Evolutionary conservation across 2,113 vertebrate species (phyloP).

Genomic region (Romanogobio albipinnatus): DNA sequence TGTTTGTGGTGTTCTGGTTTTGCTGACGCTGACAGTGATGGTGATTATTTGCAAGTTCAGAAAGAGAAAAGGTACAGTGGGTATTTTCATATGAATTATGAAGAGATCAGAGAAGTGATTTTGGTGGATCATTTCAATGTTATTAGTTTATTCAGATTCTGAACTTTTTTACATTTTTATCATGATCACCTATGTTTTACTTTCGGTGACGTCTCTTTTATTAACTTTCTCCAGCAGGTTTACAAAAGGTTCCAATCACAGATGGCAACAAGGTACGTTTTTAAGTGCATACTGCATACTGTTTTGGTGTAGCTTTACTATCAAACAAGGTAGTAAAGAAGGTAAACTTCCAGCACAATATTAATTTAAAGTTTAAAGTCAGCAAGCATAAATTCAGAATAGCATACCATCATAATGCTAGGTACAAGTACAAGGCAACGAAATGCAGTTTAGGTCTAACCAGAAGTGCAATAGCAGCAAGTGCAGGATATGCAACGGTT

Average conservation of each 20-base stretch:
- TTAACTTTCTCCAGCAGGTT: not conserved
- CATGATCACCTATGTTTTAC: not conserved
- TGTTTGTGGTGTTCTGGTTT: slow-evolving; percentile 20
- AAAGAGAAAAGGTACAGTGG: slow-evolving; percentile 48
- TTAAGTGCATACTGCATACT: not conserved
- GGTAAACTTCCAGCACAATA: not conserved
- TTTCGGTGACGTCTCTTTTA: not conserved
- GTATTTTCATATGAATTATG: not conserved
- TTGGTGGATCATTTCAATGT: not conserved
- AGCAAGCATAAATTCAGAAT: too few relatives aligned
- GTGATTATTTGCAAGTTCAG: not conserved
- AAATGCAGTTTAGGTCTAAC: too few relatives aligned
- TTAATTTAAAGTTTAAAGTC: too few relatives aligned
- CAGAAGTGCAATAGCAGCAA: too few relatives aligned
- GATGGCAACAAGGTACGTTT: not conserved
- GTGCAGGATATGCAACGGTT: too few relatives aligned
- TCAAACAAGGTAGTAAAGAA: not conserved
- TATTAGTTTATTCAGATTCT: not conserved
- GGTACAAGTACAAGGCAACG: too few relatives aligned
- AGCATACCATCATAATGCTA: too few relatives aligned
- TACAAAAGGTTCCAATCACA: not conserved
- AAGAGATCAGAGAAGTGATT: not conserved
- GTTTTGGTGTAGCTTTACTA: not conserved
- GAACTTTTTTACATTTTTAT: not conserved
- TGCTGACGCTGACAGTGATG: not conserved